phyloP scores from a whole-genome alignment of 2,797 vertebrate species.

The Cercopithecus neglectus region DNA sequence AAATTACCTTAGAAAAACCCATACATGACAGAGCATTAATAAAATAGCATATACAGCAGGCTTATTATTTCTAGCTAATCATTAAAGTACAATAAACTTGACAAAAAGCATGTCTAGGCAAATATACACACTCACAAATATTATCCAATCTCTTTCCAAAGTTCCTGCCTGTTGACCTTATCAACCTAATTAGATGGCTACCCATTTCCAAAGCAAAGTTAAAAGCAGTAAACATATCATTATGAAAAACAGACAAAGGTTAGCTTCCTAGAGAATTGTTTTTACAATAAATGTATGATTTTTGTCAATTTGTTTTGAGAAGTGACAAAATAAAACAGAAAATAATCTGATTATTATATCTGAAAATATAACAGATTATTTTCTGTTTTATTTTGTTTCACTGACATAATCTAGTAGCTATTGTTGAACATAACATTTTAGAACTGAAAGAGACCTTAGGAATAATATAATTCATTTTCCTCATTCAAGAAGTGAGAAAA shows the following conservation, averaged over 20 bases:
- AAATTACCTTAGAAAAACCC: slow-evolving; percentile 67
- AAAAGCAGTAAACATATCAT: slow-evolving; percentile 64
- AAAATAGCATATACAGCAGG: slow-evolving; percentile 47
- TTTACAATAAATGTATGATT: slow-evolving; percentile 50
- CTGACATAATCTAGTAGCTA: background rate
- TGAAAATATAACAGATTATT: no score
- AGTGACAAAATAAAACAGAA: background rate
- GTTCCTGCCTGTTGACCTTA: slow-evolving; percentile 64
- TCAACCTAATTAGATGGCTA: slow-evolving; percentile 73
- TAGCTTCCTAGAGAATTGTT: slow-evolving; percentile 56
- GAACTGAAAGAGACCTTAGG: background rate
- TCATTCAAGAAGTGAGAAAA: slow-evolving; percentile 38
- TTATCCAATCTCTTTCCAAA: slow-evolving; percentile 60
- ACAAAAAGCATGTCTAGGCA: slow-evolving; percentile 66
- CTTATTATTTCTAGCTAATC: slow-evolving; percentile 67
- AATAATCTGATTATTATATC: no score
- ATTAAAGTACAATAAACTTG: slow-evolving; percentile 67
- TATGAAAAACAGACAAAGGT: slow-evolving; percentile 69
- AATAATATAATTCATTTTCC: background rate
- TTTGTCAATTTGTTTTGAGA: slow-evolving; percentile 62
- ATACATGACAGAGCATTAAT: slow-evolving; percentile 53
- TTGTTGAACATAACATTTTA: slow-evolving; percentile 14
- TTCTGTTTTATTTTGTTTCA: slow-evolving; percentile 1
- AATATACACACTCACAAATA: slow-evolving; percentile 69
- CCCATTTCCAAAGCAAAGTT: slow-evolving; percentile 69